Base-by-base conservation (phyloP, 2,888 invertebrate species). In the Axea sp. region DNA sequence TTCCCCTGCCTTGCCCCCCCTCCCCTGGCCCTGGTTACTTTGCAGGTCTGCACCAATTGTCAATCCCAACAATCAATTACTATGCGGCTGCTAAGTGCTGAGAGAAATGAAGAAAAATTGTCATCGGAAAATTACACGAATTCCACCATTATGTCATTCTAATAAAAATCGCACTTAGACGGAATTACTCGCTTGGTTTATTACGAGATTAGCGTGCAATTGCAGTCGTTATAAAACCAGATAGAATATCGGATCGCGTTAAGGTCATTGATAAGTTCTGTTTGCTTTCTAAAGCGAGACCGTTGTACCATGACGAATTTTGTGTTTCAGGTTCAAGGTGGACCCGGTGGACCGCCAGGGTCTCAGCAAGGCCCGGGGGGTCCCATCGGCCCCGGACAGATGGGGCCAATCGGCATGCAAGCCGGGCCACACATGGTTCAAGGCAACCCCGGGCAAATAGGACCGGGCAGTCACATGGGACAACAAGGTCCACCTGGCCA, bases 331-430 rank as follows among this genome's bases (percentile, higher is more conserved):
- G 80, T 79, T 71, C 85, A 82, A 77, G 81, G 82, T 17, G 82
- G 82, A 30, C 77, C 83, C 1, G 82, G 81, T 9, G 82, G 80
- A 24, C 83, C 84, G 14, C 82, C 86, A 11, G 83, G 80, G 47
- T 80, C 85, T 19, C 87, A 83, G 47, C 83, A 83, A 51, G 81
- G 81, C 11, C 82, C 85, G 0, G 79, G 72, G 31, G 82, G 78
- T 0, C 72, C 75, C 4, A 77, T 75, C 35, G 73, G 79, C n/a
- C 64, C 80, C 62, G 33, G 79, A 65, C 37, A 78, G 79, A 35
- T 77, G 78, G 41, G 80, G 0, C 67, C 73, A 5, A 59, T 57
- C 0, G 73, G 75, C 5, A 76, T 76, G 43, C 73, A 73, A 11
- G 60, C 53, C 6, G 75, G 68, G 4, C 74, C 73, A 8, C 76